Percentiles rank a stretch among this genome's conserved stretches.
Conservation (phyloP, 2,888 invertebrate species). For the Panorpa germanica region DNA sequence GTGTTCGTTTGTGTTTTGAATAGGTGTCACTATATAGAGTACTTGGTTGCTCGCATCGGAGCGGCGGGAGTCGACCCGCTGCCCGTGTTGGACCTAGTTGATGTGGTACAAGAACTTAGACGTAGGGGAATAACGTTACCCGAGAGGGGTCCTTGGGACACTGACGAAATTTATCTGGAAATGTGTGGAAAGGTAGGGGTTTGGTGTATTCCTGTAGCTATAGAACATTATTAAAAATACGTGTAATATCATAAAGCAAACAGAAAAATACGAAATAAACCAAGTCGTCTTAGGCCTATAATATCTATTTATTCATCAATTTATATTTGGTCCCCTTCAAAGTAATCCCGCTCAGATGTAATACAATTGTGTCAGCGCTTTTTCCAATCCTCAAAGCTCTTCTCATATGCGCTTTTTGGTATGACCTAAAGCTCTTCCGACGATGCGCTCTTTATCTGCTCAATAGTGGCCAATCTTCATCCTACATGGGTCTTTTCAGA, state of each 20-base stretch:
- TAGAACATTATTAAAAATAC: not conserved
- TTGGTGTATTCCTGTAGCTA: constrained; percentile 10
- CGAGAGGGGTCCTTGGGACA: constrained; percentile 61
- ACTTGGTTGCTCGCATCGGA: constrained; percentile 76
- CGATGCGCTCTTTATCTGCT: no score
- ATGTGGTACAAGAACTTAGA: constrained; percentile 72
- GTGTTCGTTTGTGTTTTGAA: constrained; percentile 20
- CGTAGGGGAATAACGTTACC: constrained; percentile 71
- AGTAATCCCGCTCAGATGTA: no score
- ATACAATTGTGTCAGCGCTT: no score
- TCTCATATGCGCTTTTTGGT: no score
- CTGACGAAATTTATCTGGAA: constrained; percentile 66
- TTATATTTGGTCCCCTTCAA: no score
- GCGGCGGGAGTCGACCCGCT: constrained; percentile 73
- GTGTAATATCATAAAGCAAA: no score
- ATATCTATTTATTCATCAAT: not conserved
- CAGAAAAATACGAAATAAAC: no score
- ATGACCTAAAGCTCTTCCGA: no score
- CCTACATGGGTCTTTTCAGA: no score
- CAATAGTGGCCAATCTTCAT: no score
- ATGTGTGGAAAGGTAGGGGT: constrained; percentile 67
- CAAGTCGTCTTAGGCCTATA: no score
- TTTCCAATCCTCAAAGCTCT: no score
- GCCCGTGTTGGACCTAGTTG: constrained; percentile 68
- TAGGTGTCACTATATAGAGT: constrained; percentile 91